Base-by-base conservation (phyloP, 2,797 vertebrate species). In the Muscicapa comitata region DNA sequence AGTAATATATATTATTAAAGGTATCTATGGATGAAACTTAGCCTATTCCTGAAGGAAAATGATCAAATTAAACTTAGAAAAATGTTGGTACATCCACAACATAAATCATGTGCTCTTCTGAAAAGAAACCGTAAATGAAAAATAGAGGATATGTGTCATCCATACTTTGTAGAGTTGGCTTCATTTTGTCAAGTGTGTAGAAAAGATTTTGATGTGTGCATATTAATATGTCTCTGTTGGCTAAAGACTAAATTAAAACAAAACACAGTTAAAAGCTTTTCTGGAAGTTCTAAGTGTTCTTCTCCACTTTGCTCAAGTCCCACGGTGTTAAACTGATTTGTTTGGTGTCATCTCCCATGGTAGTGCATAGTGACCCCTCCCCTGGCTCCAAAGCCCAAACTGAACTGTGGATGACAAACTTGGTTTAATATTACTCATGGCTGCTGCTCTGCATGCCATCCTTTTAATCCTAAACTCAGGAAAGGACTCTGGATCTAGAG, bases 1-100 rank as follows among this genome's bases (percentile, higher is more conserved):
- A n/a, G 85, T 68, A 91, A 92, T 92, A 96, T 96, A 96, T 95
- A 91, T 78, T 94, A 65, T 86, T 94, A 89, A 92, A 72, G 48
- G 90, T 54, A 35, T 35, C 16, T 86, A 86, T 77, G 71, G 74
- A 75, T 67, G 61, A 95, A 95, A 68, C 92, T 92, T 81, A 92
- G 38, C 45, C 70, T 90, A 62, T 88, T 85, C 72, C 72, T 88
- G 23, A 19, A 85, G 26, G 35, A 88, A 79, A 88, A 79, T 18
- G 6, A 92, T 40, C 48, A 66, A 78, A 90, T 86, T 90, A 76
- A 77, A 78, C 47, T 83, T 80, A 90, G 43, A 61, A 91, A 84
- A 94, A 86, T 91, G 40, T 81, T 77, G 43, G 31, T 88, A 65
- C 47, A 26, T 72, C 82, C 54, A 77, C 62, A 75, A 28, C 5